Evolutionary conservation across 2,888 invertebrate species (phyloP), one percentile per base, ranked within the genome.

Genomic region (Lamellibrachia satsuma): DNA sequence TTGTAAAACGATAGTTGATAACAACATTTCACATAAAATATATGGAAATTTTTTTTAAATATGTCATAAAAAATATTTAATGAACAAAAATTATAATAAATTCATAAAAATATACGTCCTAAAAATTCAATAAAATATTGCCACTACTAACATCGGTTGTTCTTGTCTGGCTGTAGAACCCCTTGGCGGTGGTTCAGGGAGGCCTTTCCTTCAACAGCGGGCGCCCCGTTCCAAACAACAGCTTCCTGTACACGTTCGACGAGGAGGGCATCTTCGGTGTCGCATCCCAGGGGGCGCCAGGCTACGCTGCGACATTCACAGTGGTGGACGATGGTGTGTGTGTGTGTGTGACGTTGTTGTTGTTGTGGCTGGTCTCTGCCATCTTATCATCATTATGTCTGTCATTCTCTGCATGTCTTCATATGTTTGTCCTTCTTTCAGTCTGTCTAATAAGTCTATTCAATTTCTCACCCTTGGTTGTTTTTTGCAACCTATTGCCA

Each of bases 241-340:
- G 96, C 93, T 96, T 96, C 94, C 95, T 96, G 92, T 96, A 96
- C 94, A 96, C 96, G 3, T 96, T 96, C 95, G 96, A 96, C 93
- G 95, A 96, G 92, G 93, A 94, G 8, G 96, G 96, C 22, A 94
- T 93, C 55, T 96, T 95, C 95, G 95, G 95, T 91, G 96, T 96
- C 52, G 95, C 96, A 15, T 96, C 96, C 91, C 95, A 96, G 94
- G 96, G 96, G 75, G 96, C 96, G 75, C 96, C 96, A 52, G 96
- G 96, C 6, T 95, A 94, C 94, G 95, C 95, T 52, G 95, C 96
- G 93, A 95, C 95, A 22, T 93, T 96, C 57, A 94, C 94, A 60
- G 96, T 96, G 92, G 93, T 96, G 91, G 94, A 95, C 92, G 93
- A 95, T 92, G 95, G 96, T 96, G 94, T 90, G 93, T 92, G 96